phyloP scores from a whole-genome alignment of 2,888 invertebrate species.

The Suillia variegata region DNA sequence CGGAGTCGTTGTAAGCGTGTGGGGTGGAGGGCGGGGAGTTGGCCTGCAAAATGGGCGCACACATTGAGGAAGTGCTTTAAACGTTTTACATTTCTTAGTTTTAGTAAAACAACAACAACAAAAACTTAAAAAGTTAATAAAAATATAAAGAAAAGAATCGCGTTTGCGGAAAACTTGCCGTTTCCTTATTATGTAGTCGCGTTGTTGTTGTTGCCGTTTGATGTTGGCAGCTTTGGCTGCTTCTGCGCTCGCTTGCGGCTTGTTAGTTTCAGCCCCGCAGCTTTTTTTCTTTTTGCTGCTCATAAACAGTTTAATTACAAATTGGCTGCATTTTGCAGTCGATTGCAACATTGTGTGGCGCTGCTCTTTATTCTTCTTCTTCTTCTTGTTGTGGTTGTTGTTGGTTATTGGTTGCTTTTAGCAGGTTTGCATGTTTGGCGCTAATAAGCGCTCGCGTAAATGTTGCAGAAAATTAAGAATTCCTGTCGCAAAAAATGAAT shows the following conservation, averaged over 20 bases:
- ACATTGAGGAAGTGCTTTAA: neutral
- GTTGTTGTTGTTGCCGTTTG: neutral
- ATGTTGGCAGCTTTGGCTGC: neutral
- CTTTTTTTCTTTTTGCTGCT: too few relatives aligned
- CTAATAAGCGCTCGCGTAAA: constrained; percentile 32
- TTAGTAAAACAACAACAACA: neutral
- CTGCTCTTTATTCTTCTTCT: too few relatives aligned
- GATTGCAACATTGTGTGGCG: neutral
- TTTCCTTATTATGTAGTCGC: neutral
- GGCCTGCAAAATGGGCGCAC: constrained; percentile 22
- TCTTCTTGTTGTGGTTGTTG: constrained; percentile 17
- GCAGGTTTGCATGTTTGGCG: constrained; percentile 38
- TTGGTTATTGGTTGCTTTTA: too few relatives aligned
- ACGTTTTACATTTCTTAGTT: neutral
- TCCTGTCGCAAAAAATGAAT: neutral
- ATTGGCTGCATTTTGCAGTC: constrained; percentile 40
- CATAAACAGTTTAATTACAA: constrained; percentile 53
- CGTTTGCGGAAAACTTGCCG: neutral
- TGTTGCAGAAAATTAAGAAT: constrained; percentile 30
- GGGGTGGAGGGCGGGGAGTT: too few relatives aligned
- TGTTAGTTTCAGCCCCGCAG: constrained; percentile 34
- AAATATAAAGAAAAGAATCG: neutral
- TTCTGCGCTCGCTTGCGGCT: neutral
- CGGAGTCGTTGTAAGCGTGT: too few relatives aligned
- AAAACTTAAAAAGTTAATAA: neutral